A percentile compares a stretch with the other conserved stretches of the same genome.
phyloP scores from a whole-genome alignment of 1,140 invertebrate species.

The Glossosoma conforme region DNA sequence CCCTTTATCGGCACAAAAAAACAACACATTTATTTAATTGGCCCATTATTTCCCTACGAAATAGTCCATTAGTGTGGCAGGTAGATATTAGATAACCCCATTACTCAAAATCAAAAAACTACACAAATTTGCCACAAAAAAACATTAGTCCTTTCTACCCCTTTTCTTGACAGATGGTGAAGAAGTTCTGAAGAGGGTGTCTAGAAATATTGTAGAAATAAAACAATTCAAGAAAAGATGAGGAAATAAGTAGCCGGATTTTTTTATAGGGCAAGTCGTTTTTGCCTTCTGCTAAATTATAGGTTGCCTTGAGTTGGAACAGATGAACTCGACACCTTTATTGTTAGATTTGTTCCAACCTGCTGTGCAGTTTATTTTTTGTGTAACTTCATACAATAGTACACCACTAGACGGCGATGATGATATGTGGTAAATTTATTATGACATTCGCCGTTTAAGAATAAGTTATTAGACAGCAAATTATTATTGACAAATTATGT shows the following conservation, averaged over 20 bases:
- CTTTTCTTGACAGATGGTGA: constrained; percentile 23
- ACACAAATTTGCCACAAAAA: constrained; percentile 7
- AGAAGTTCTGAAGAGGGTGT: not conserved
- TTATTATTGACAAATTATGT: too few species aligned
- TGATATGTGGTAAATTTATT: too few species aligned
- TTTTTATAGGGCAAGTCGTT: not conserved
- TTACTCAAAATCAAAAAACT: constrained; percentile 23
- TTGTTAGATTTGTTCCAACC: too few species aligned
- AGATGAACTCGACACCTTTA: too few species aligned
- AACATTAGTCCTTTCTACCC: constrained; percentile 10
- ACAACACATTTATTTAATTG: constrained; percentile 25
- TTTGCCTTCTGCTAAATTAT: constrained; percentile 1
- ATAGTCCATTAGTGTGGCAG: constrained; percentile 24
- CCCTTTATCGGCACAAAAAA: too few species aligned
- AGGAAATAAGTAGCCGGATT: not conserved
- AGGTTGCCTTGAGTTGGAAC: too few species aligned
- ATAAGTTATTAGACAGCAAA: too few species aligned
- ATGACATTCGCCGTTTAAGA: too few species aligned
- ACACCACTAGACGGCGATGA: too few species aligned
- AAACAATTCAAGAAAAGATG: not conserved
- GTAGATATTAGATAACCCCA: constrained; percentile 20
- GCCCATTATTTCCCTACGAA: constrained; percentile 25
- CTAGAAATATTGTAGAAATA: not conserved
- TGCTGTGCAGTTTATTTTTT: too few species aligned
- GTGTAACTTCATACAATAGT: too few species aligned